These are phyloP conservation scores for Volucella inanis DNA, from an alignment of 2,888 invertebrate species.

Conservation along the genomic window DNA sequence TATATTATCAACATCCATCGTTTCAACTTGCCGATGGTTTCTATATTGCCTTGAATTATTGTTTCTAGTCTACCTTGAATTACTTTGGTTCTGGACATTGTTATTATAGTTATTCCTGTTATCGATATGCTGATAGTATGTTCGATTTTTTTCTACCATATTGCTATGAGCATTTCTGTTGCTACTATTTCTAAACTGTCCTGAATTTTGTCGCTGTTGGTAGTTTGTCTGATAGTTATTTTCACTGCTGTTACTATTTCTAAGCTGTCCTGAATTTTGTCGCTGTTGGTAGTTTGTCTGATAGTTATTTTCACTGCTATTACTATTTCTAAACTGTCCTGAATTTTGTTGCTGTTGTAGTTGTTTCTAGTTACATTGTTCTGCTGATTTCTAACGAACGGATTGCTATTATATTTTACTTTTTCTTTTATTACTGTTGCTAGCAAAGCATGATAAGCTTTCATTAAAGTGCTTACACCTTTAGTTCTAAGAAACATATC, in stretches of 20 bases:
- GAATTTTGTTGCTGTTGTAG: not conserved
- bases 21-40: constrained; percentile 14
- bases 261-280: constrained; percentile 6
- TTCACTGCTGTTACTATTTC: not conserved
- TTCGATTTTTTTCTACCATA: too few species aligned
- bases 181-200: not conserved
- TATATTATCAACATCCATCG: constrained; percentile 19
- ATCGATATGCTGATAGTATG: not conserved
- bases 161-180: constrained; percentile 7
- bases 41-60: not conserved
- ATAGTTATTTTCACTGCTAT: constrained; percentile 10
- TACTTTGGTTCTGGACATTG: constrained; percentile 11
- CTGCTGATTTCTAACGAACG: constrained; percentile 13
- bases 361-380: constrained; percentile 7
- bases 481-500: constrained; percentile 6
- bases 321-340: too few species aligned
- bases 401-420: constrained; percentile 10
- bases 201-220: not conserved
- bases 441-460: constrained; percentile 16
- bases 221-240: constrained; percentile 1
- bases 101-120: constrained; percentile 8
- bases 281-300: constrained; percentile 8
- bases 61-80: not conserved
- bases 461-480: constrained; percentile 15
- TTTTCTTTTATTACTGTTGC: constrained; percentile 13